A percentile compares a stretch with the other conserved stretches of the same genome.
Conservation (phyloP, 2,113 vertebrate species). For the Cricetomys ansorgei region DNA sequence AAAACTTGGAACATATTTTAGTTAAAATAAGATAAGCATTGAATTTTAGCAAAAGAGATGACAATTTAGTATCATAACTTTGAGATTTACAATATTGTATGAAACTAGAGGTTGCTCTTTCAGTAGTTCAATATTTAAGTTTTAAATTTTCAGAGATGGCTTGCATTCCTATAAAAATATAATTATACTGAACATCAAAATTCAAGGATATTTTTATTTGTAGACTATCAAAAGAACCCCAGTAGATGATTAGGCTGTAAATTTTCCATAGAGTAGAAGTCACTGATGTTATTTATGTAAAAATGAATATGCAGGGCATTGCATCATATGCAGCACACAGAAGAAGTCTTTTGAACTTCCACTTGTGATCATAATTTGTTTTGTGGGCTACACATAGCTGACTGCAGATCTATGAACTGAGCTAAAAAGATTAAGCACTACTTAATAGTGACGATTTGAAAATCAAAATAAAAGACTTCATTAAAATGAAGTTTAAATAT, state of each 20-base stretch:
- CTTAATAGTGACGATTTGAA: slow-evolving; percentile 10
- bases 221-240: background rate
- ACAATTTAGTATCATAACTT: background rate
- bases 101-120: background rate
- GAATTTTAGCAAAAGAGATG: background rate
- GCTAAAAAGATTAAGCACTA: background rate
- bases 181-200: background rate
- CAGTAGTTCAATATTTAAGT: background rate
- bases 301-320: slow-evolving; percentile 29
- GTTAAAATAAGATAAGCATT: background rate
- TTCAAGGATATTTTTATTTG: background rate
- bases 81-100: background rate
- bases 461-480: slow-evolving; percentile 30
- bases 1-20: background rate
- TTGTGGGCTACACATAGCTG: background rate
- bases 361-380: background rate
- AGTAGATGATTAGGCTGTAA: background rate
- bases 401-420: background rate
- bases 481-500: slow-evolving; percentile 36
- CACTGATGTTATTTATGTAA: slow-evolving; percentile 27
- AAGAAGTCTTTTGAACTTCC: background rate
- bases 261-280: background rate
- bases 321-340: background rate
- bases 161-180: background rate
- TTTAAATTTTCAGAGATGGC: background rate